Base-by-base conservation (phyloP, 2,888 invertebrate genomes). In the Drosophila kokeensis region DNA sequence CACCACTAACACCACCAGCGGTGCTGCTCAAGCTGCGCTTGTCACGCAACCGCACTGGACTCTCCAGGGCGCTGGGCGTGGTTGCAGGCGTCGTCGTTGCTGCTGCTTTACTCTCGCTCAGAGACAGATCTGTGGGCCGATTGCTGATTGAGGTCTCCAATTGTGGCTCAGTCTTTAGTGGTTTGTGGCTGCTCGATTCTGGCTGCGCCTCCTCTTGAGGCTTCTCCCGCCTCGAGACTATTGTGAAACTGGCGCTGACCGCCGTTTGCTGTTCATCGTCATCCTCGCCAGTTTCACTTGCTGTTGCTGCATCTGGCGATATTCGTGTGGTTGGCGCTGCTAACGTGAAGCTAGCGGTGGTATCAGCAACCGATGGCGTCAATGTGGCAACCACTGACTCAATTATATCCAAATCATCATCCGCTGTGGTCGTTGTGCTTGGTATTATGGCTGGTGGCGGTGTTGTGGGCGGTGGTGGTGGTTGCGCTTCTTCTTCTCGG, bases 351-450 rank as follows among this genome's bases (percentile, higher is more conserved):
- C 90, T 88, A 40, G 93, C 92, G 58, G 89, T 91, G 58, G 92
- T 88, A 72, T 92, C 91, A 42, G 76, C 76, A 38, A 67, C 64
- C 42, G 70, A 82, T 73, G 69, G 64, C 21, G 40, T 34, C 49
- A 65, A 69, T 59, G 58, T 59, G 55, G 81, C 70, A 64, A 68
- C 66, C 54, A 87, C 69, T 49, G 88, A 52, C 68, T 89, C 88
- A 42, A 87, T 81, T 65, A 90, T 79, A 69, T 87, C 82, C 53
- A 79, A 70, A 64, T 82, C 81, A 59, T 82, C 80, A 60, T 83
- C 80, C n/a, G 78, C 73, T 66, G 93, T 61, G 58, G 63, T 93
- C 77, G 94, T 94, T 88, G 94, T 94, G 81, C 94, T 94, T 42
- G 91, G 82, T 68, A 81, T 82, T 50, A 83, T 69, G 69, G 83